Evolutionary conservation across 64 coral and sea anemone species (phyloP).

Genomic region (Stichodactyla mertensii): DNA sequence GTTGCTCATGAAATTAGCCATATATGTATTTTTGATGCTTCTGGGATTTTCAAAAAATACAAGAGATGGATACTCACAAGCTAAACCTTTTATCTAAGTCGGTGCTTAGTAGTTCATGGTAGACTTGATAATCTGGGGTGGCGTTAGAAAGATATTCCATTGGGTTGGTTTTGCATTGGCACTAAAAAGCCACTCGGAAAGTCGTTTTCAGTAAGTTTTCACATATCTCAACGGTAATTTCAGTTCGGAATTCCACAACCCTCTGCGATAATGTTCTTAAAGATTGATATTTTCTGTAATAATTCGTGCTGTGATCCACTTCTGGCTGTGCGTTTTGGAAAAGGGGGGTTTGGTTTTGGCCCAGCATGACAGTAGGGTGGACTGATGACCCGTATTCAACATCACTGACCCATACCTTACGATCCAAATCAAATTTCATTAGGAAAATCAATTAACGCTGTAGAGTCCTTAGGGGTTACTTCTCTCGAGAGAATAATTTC

Average conservation of each 20-base stretch:
- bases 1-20: no score
- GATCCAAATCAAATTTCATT: conserved; percentile 26
- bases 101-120: no score
- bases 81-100: no score
- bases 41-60: no score
- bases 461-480: conserved; percentile 52
- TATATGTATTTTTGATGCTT: no score
- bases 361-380: background rate
- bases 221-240: no score
- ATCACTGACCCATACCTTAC: conserved; percentile 28
- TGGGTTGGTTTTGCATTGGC: no score
- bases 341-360: background rate
- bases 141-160: no score
- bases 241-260: background rate
- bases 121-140: no score
- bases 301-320: background rate
- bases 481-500: conserved; percentile 55
- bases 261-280: background rate
- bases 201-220: no score
- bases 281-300: background rate
- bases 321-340: background rate
- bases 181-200: no score
- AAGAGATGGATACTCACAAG: no score
- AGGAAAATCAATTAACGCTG: conserved; percentile 61
- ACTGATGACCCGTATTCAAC: conserved; percentile 24